Evolutionary conservation across 2,888 invertebrate species (phyloP), one percentile per base, ranked within the genome.

Genomic region (Acholoe squamosa): DNA sequence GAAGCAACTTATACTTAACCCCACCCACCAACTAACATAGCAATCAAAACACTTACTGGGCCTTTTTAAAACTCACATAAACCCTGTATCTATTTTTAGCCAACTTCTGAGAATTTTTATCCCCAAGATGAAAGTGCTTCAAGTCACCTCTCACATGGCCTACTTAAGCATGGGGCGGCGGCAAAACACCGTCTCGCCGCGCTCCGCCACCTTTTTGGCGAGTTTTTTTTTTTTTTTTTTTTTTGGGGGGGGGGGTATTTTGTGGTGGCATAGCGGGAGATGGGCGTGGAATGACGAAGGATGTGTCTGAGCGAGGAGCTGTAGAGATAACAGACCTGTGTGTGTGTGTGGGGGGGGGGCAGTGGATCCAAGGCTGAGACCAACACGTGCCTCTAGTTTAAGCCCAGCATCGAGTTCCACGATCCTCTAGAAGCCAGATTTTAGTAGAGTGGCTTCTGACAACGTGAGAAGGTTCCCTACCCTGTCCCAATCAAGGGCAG

Each of bases 281-380:
- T 19, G 61, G 61, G 61, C 61, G 61, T 61, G 61, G 61, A 61
- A 61, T 61, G 61, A 61, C 5, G 61, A n/a, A 54, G 61, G 61
- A 61, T 61, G 61, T 61, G 61, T 61, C 19, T 1, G 61, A 14
- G 19, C 19, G 61, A n/a, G 61, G 61, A 61, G 61, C 12, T n/a
- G 61, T 3, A n/a, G 61, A n/a, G 61, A 61, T 43, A 43, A 43
- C 5, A 10, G 43, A 14, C 54, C 12, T 61, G n/a, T 61, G 1
- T 61, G 61, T 14, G 7, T 14, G 61, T 3, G 61, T 61, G 61
- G 14, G 1, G 61, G 61, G 61, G 61, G 19, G 54, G 61, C 19
- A 0, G 61, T 12, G 19, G 61, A 61, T 61, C 61, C 61, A 61
- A 61, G n/a, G 22, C 61, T 61, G 22, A 61, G 22, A 61, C 61